Evolutionary conservation across 1,140 invertebrate genomes (phyloP).

Genomic region (Diachasma alloeum): DNA sequence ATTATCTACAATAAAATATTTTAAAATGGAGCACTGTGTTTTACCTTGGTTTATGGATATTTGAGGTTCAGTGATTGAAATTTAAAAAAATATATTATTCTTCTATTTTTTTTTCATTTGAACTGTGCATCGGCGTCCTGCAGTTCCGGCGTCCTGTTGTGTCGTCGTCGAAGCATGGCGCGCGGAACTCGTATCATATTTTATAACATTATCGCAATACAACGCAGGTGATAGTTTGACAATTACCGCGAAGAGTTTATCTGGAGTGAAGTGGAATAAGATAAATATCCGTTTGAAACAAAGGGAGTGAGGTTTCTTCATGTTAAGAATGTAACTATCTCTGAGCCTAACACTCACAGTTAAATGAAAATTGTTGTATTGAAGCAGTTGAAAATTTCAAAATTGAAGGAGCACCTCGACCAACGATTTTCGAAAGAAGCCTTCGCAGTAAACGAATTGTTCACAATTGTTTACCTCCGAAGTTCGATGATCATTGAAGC

Average conservation of each 20-base stretch:
- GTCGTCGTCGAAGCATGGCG: conserved; percentile 15
- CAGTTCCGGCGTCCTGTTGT: not conserved
- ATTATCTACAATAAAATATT: not conserved
- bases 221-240: conserved; percentile 23
- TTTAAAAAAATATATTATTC: not conserved
- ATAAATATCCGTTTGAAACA: not conserved
- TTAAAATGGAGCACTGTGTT: not conserved
- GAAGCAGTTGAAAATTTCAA: not conserved
- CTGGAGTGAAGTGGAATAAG: conserved; percentile 3
- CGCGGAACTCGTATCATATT: conserved; percentile 2
- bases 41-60: not conserved
- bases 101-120: not conserved
- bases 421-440: not conserved
- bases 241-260: not conserved
- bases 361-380: not conserved
- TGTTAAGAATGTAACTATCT: not conserved
- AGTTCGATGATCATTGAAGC: not conserved
- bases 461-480: not conserved
- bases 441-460: not conserved
- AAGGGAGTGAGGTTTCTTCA: not conserved
- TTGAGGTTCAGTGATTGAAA: not conserved
- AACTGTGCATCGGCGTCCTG: conserved; percentile 7
- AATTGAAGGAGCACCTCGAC: not conserved
- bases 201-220: not conserved
- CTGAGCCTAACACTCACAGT: not conserved